Base-by-base conservation (phyloP, 2,113 vertebrate species). In the Ceyx cyanopectus region DNA sequence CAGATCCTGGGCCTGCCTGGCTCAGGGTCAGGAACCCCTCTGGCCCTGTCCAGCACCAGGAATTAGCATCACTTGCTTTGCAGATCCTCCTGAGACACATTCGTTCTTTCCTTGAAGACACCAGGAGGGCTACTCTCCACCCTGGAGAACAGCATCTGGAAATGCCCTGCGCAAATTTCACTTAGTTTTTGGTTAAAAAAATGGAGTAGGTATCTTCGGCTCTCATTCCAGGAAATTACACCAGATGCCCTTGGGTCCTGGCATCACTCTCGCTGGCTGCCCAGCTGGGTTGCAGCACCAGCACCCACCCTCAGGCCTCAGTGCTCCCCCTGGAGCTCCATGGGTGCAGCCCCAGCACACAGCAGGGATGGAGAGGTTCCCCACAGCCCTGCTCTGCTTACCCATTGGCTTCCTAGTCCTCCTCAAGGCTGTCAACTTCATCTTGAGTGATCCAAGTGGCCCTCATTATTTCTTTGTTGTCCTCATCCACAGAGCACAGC, bases 391-490 rank as follows among this genome's bases (percentile, higher is more conserved):
- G 34, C 19, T 32, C 53, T 51, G 34, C 57, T 70, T 20, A 76
- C 50, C 10, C 12, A 6, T 6, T 68, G 41, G 30, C 57, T 41
- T 53, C 37, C 57, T 54, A 76, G 45, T 68, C 40, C 5, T 37
- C 7, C 34, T 20, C 0, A 0, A 14, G 17, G 14, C 34, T 6
- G 3, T 12, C 34, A 26, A 8, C 34, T 18, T 87, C 17, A 10
- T 22, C 19, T 27, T 34, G 14, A 4, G 19, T 20, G 29, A 74
- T 69, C 51, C 76, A 58, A 1, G 0, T 10, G 2, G 43, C 74
- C 32, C 56, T 53, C 54, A 62, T 12, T 14, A 9, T 32, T 60
- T 89, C 53, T 7, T 10, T 57, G 24, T 50, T 32, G 1, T 40
- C 7, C 5, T 10, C 5, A 5, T 24, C 24, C 24, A 23, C 0